Evolutionary conservation across 1,140 invertebrate genomes (phyloP).

Genomic region (Pogonomyrmex californicus): DNA sequence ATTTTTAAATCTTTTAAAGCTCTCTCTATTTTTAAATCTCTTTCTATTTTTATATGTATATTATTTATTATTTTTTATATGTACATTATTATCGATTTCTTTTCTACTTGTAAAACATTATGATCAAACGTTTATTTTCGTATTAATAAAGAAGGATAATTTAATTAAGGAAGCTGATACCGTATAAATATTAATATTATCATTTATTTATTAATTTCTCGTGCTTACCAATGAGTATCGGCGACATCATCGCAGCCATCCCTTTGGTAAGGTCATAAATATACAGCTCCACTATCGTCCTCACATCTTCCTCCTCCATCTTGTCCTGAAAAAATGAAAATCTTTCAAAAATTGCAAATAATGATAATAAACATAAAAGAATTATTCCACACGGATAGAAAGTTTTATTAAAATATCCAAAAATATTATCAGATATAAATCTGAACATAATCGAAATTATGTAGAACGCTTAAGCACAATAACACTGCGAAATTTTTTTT

Average conservation of each 20-base stretch:
- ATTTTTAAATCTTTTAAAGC: too few species aligned
- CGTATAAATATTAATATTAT: background rate
- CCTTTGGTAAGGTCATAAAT: slow-evolving; percentile 95
- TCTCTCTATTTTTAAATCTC: too few species aligned
- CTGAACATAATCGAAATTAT: too few species aligned
- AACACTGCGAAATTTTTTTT: too few species aligned
- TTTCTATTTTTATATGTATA: too few species aligned
- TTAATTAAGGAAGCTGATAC: background rate
- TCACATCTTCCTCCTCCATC: slow-evolving; percentile 85
- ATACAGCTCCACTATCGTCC: slow-evolving; percentile 91
- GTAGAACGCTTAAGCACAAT: too few species aligned
- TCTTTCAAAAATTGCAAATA: background rate
- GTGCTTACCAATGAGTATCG: slow-evolving; percentile 91
- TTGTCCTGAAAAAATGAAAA: slow-evolving; percentile 74
- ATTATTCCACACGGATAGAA: background rate
- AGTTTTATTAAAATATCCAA: too few species aligned
- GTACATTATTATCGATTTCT: background rate
- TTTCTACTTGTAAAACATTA: background rate
- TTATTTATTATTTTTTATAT: too few species aligned
- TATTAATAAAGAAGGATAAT: background rate
- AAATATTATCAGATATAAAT: too few species aligned
- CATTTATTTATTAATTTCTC: background rate
- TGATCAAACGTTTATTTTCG: background rate
- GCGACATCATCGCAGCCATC: slow-evolving; percentile 91
- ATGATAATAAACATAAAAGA: background rate